Evolutionary conservation across 2,888 invertebrate genomes (phyloP).

Genomic region (Hipparchia semele): DNA sequence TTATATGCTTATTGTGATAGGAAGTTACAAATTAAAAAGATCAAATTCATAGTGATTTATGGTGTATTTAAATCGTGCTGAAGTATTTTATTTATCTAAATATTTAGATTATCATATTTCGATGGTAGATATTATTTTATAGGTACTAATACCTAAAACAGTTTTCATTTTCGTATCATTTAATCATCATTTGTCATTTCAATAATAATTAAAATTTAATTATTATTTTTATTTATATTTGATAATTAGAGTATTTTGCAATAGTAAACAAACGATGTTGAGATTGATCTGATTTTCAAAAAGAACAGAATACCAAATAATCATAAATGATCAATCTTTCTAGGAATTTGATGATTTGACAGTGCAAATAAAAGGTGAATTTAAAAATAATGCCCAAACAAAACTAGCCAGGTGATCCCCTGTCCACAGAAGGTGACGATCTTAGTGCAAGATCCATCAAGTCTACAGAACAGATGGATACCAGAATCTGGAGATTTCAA

Average conservation of each 20-base stretch:
- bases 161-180: not conserved
- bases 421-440: not conserved
- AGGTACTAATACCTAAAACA: slow-evolving; percentile 11
- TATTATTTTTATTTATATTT: slow-evolving; percentile 6
- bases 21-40: not conserved
- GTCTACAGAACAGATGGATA: not conserved
- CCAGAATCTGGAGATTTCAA: slow-evolving; percentile 1
- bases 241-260: not conserved
- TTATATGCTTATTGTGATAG: too few relatives aligned
- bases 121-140: not conserved
- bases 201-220: slow-evolving; percentile 15
- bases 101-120: not conserved
- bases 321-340: not conserved
- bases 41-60: not conserved
- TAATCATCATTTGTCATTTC: not conserved
- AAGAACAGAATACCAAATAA: not conserved
- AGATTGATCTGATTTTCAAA: not conserved
- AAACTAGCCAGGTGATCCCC: slow-evolving; percentile 2
- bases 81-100: not conserved
- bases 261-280: not conserved
- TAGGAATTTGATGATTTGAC: not conserved
- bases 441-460: slow-evolving; percentile 1
- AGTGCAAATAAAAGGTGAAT: not conserved
- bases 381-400: not conserved
- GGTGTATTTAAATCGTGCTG: not conserved